These are phyloP conservation scores for Hemithea aestivaria DNA, from an alignment of 2,888 invertebrate species.

Conservation along the genomic window DNA sequence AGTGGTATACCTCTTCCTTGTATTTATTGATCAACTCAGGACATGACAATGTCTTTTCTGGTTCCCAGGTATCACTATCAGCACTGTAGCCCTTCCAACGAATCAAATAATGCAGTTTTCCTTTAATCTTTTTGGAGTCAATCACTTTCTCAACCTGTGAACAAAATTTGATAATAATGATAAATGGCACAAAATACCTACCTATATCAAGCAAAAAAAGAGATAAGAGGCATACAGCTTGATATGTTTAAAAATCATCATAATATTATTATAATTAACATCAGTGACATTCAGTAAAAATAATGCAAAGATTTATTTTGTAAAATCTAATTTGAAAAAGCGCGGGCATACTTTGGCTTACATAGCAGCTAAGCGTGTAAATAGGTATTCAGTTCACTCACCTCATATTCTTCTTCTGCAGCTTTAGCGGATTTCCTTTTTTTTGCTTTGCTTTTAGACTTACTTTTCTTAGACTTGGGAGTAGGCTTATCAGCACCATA, in stretches of 20 bases:
- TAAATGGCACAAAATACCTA: too few relatives aligned
- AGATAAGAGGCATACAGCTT: too few relatives aligned
- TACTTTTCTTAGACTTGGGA: slow-evolving; percentile 28
- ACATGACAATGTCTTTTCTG: slow-evolving; percentile 84
- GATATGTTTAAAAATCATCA: too few relatives aligned
- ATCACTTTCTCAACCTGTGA: slow-evolving; percentile 84
- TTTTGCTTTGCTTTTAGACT: slow-evolving; percentile 43
- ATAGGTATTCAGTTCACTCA: slow-evolving; percentile 30
- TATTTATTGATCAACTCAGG: slow-evolving; percentile 80
- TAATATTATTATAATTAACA: too few relatives aligned
- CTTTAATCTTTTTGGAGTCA: slow-evolving; percentile 83
- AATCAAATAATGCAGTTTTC: slow-evolving; percentile 83
- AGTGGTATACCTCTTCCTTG: slow-evolving; percentile 68
- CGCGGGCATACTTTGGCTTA: slow-evolving; percentile 3
- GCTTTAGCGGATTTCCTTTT: slow-evolving; percentile 52
- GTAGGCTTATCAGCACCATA: slow-evolving; percentile 36
- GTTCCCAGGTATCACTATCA: slow-evolving; percentile 87
- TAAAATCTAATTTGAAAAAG: slow-evolving; percentile 4
- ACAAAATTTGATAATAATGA: slow-evolving; percentile 1
- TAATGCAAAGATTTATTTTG: too few relatives aligned
- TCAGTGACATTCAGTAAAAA: too few relatives aligned
- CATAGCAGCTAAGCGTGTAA: background rate
- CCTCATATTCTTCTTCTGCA: slow-evolving; percentile 75
- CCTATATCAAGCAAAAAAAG: too few relatives aligned
- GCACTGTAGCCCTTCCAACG: slow-evolving; percentile 88